Evolutionary conservation across 1,140 invertebrate genomes (phyloP), one percentile per base, ranked within the genome.

Genomic region (Penaeus vannamei): DNA sequence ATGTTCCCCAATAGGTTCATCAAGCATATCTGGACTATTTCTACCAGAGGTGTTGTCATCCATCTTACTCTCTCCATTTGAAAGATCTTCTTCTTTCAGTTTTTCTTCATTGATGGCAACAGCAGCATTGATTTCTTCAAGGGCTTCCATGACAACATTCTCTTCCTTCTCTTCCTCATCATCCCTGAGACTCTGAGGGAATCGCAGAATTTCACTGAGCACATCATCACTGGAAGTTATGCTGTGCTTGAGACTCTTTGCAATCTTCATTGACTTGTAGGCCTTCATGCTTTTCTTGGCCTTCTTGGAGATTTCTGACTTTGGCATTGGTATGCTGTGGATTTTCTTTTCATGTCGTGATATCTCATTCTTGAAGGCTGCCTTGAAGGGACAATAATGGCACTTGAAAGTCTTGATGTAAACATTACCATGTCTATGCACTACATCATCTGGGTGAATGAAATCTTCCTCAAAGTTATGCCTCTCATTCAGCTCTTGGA

Each of bases 361-460:
- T 92, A 94, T 94, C 92, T 94, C 95, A 19, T 93, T 94, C 77
- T 95, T 94, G 92, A 94, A 95, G 7, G 94, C 93, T 12, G 94
- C 94, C 85, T 94, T 93, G 87, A 94, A 95, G 84, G 93, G 92
- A 86, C 94, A 95, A 12, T 93, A 93, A 85, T 93, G 93, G 93
- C 93, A 94, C 92, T 92, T 94, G 92, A 90, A 93, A 91, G 92
- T 93, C 92, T 92, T 94, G 92, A 92, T 94, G 92, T 92, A 93
- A 42, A 92, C 91, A 92, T 92, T 94, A 92, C 92, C 94, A 92
- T 92, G 93, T 92, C 92, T 93, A 92, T 82, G 93, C 87, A 92
- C 92, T 66, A 94, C 93, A 89, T 94, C 94, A 91, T 94, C 94
- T 19, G 93, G 93, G 91, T 94, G 92, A 86, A 94, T 93, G 87